Base-by-base conservation (phyloP, 37 sponge, comb jelly and placozoan genomes). In the Eunapius fragilis region DNA sequence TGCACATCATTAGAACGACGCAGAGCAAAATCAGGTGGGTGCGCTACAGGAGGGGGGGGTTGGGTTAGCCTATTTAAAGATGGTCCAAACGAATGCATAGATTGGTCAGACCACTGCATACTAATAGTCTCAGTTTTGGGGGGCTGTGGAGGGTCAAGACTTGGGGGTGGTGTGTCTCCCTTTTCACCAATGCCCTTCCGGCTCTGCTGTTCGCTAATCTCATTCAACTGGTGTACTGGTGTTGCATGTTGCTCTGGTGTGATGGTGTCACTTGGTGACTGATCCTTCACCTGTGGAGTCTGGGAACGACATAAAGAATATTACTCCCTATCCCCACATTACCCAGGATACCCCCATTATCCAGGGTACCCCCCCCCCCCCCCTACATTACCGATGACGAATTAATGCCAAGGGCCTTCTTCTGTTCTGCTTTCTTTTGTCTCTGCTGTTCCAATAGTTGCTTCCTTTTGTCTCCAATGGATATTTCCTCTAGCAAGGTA, bases 181-280 rank as follows among this genome's bases (percentile, higher is more conserved):
- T 0, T 31, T 37, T 36, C 37, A 10, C 17, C 13, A 10, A 23
- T 25, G 19, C 75, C 70, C 37, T 75, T 90, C 69, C 76, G 74
- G 14, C 58, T 76, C 73, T 82, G 83, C 27, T 86, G 82, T 31
- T 85, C 73, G 67, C 82, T 82, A 23, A 86, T 78, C 77, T 86
- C 25, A 31, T 90, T 83, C 34, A 90, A 27, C 22, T 90, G 87
- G 25, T 82, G 37, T 3, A 82, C 77, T 4, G 86, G 78, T 67
- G 45, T 72, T 31, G 25, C 36, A 26, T 80, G 82, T 49, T 90
- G 78, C 24, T 86, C 74, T n/a, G 26, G 13, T 25, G 82, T 41
- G n/a, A 90, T 45, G 14, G 48, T 68, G 3, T 82, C 91, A 25
- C 79, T 69, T 3, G 28, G 33, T 0, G 82, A 36, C 67, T 86